phyloP scores from a whole-genome alignment of 2,113 vertebrate genomes.

The Strix uralensis region DNA sequence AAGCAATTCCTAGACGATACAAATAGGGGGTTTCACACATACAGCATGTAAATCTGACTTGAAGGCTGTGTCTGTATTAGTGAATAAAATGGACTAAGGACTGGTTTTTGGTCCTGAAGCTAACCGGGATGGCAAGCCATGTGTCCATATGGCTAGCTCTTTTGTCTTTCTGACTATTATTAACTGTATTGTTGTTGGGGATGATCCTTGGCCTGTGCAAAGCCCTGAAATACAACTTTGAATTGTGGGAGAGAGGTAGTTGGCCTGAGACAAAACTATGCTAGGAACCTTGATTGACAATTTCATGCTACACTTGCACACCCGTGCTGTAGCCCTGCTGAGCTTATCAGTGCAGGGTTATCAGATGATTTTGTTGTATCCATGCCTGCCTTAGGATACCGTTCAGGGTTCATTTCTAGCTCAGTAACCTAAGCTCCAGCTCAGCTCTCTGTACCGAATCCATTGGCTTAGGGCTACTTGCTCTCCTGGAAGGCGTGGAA shows the following conservation, averaged over 20 bases:
- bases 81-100: not conserved
- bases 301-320: accelerated
- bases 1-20: not conserved
- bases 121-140: not conserved
- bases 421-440: not conserved
- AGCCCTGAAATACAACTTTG: not conserved
- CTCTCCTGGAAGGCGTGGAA: not conserved
- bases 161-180: not conserved
- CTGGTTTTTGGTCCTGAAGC: not conserved
- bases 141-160: not conserved
- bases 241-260: not conserved
- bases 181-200: not conserved
- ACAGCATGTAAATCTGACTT: not conserved
- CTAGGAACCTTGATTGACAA: not conserved
- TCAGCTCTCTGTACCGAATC: not conserved
- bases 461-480: not conserved
- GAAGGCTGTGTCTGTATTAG: not conserved
- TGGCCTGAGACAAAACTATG: not conserved
- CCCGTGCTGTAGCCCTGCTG: not conserved
- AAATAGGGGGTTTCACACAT: not conserved
- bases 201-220: not conserved
- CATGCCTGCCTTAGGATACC: not conserved
- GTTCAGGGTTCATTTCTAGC: not conserved
- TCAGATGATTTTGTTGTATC: not conserved
- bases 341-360: not conserved